Evolutionary conservation across 2,888 invertebrate species (phyloP), one percentile per base, ranked within the genome.

Genomic region (Odontocolon sp.): DNA sequence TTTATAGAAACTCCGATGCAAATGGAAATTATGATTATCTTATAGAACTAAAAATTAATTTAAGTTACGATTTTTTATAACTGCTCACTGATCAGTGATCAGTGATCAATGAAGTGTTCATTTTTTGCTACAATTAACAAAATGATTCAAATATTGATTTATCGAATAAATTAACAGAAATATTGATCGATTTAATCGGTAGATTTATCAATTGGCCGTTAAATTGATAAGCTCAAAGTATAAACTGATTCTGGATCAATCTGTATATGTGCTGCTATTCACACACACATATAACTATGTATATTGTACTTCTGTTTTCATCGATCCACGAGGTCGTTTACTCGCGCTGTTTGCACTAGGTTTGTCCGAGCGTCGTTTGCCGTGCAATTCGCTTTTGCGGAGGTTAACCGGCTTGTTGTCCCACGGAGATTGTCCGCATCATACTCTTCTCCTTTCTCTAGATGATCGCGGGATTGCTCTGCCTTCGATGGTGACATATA

Each of bases 361-460:
- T 72, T 70, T 75, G 75, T 75, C 59, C 66, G 52, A 66, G 64
- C 18, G 42, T 70, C 57, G 75, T 66, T 59, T 75, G 52, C 9
- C 52, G 59, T 70, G 64, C 69, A 70, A 75, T 70, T 69, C 75
- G 56, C 47, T 57, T 9, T 45, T 33, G 36, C 59, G 56, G 21
- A 52, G 63, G 63, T 67, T 67, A 73, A 73, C 67, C 57, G 26
- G 56, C 50, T 69, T 64, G 57, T 69, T 64, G 50, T 75, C 69
- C 50, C 57, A 42, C 36, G 16, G 64, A 38, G 40, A 52, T 70
- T 45, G 57, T 45, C 26, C 52, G 31, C 33, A 16, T 50, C 52
- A 50, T 56, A 64, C 66, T 66, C 59, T 42, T 31, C 14, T 52
- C 9, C 16, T 50, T 38, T 28, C 26, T 69, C 57, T 38, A 59